Base-by-base conservation (phyloP, 2,888 invertebrate species). In the Theodoxus fluviatilis region DNA sequence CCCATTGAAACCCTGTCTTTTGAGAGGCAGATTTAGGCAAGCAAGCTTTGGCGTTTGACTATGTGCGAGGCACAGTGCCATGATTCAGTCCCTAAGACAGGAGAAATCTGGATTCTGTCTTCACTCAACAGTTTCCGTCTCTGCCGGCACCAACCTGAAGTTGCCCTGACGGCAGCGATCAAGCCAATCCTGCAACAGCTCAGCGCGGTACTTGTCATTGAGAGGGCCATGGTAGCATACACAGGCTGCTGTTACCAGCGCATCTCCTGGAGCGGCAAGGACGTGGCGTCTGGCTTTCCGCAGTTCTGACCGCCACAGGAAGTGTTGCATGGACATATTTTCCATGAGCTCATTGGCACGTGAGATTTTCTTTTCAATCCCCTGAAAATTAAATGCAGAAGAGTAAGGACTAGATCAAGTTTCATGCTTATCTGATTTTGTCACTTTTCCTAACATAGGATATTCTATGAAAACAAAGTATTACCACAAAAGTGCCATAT, bases 181-280 rank as follows among this genome's bases (percentile, higher is more conserved):
- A 35, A 83, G 72, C 85, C 85, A 85, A 70, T 86, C 84, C 65
- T 79, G 75, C 49, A 83, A 59, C 2, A 86, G 79, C 28, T 83
- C 82, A 4, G 76, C 74, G 35, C 85, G 73, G 22, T 77, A 77
- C 68, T 80, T 81, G 72, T 82, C 83, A 71, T 83, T 81, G 4
- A 86, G 76, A 2, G 85, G 85, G 4, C 86, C 86, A 72, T 83
- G 83, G 74, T 85, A 86, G 47, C 81, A 81, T 37, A 84, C 81
- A 72, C 80, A 81, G 3, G 85, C 85, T 1, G 85, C 81, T 1
- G 84, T 82, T 35, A 86, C 78, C 7, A 86, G 78, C 18, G 84
- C 85, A 71, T 86, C 85, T 0, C 84, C 85, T 1, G 84, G 82
- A 0, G 83, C 79, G 2, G 83, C 81, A 35, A 78, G 74, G 4